Base-by-base conservation (phyloP, 2,888 invertebrate genomes). In the Spisula subtruncata region DNA sequence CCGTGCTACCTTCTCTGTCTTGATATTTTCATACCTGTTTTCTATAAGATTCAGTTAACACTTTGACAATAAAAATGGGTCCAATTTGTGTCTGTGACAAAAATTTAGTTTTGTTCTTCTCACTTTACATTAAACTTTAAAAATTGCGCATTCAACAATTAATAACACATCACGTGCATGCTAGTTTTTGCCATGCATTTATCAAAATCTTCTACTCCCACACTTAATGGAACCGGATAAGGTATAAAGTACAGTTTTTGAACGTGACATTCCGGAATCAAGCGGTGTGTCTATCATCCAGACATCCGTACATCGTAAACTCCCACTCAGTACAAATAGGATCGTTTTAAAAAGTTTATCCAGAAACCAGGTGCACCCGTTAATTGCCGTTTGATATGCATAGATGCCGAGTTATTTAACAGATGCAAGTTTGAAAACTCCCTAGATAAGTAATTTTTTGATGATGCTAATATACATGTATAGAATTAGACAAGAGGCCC, bases 361-460 rank as follows among this genome's bases (percentile, higher is more conserved):
- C 79, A 25, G 80, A n/a, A 79, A 46, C 56, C 56, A 83, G 83
- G 87, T 80, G 83, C 54, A 75, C 71, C 87, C 46, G 2, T n/a
- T 35, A 80, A 66, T 82, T 80, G 56, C 35, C 29, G 18, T 83
- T 86, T 86, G 41, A 84, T 83, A 88, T 88, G 81, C 90, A 66
- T 89, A 82, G 90, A 81, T 87, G 81, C 90, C 66, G 87, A 89
- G 89, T 29, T 89, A 90, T 90, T 84, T 85, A 80, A 20, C 41
- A 54, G 75, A 51, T 8, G 32, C 32, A 51, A 41, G 79, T 54
- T 80, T 80, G 85, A 41, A 85, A 48, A 85, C 85, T 85, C 85
- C 85, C 85, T 5, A 56, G 85, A 85, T 85, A 85, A 85, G 56
- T 35, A 35, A 14, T n/a, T 85, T n/a, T n/a, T 56, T 80, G 80